Evolutionary conservation across 2,888 invertebrate genomes (phyloP), one percentile per base, ranked within the genome.

Genomic region (Cheilosia vulpina): DNA sequence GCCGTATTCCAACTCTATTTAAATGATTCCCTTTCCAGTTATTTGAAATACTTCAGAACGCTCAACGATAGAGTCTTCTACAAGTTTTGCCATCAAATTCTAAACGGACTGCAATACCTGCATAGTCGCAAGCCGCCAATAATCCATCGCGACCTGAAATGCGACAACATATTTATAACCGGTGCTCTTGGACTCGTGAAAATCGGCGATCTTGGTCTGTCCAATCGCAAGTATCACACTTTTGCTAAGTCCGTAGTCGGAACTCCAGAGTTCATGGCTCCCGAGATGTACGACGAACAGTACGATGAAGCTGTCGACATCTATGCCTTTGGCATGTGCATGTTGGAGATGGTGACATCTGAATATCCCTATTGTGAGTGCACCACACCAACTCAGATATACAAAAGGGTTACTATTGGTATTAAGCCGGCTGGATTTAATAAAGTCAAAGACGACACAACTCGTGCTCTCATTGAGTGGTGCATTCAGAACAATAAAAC

Each of bases 271-370:
- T 92, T 91, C 88, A 92, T 92, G 91, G 99, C 98, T 43, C 98
- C 99, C 1, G 99, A 99, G 94, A 97, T 99, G 98, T 99, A 99
- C 93, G 99, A 99, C 91, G 99, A 99, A 93, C 98, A 98, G 93
- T 99, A 99, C 93, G 99, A 99, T 92, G 99, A 99, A 93, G 96
- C 97, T 9, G 99, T 99, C n/a, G 99, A 99, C 92, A 98, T 99
- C 77, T 99, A 99, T 93, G 99, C 99, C 15, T 99, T 99, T 93
- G 99, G 99, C 52, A 99, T 99, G 99, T 99, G 99, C 93, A 98
- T 99, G 97, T 93, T 99, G 90, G 99, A 99, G 94, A 99, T 99
- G 99, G 98, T 99, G 45, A 99, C 99, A 55, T 98, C 98, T 45
- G 99, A 99, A 92, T 99, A 99, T 93, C 99, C 99, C 0, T 99